phyloP scores from a whole-genome alignment of 2,113 vertebrate genomes.

The Pseudorhombus dupliciocellatus region DNA sequence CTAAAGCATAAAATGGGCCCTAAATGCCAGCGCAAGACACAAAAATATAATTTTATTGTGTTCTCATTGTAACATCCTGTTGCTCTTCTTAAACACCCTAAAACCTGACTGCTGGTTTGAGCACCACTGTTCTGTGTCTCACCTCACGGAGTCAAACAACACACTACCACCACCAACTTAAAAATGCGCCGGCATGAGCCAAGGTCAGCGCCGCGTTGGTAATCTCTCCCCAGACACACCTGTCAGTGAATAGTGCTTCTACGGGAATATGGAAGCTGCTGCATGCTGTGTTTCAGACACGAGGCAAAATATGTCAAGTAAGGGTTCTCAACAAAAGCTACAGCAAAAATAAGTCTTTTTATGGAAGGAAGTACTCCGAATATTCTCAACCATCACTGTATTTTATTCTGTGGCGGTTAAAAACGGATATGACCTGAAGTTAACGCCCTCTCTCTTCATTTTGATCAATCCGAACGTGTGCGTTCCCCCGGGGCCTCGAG shows the following conservation, averaged over 20 bases:
- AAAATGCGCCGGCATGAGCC: slow-evolving; percentile 45
- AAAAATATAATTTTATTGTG: not conserved
- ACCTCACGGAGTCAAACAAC: slow-evolving; percentile 31
- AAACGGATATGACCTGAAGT: slow-evolving; percentile 3
- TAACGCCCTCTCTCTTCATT: slow-evolving; percentile 24
- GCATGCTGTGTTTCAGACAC: not conserved
- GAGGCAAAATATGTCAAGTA: not conserved
- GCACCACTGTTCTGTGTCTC: not conserved
- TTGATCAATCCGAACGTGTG: slow-evolving; percentile 25
- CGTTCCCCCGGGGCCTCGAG: slow-evolving; percentile 31
- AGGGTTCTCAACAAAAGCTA: not conserved
- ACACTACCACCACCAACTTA: slow-evolving; percentile 23
- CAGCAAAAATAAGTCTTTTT: not conserved
- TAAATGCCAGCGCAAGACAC: not conserved
- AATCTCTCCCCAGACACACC: slow-evolving; percentile 2
- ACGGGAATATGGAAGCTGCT: not conserved
- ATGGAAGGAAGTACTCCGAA: not conserved
- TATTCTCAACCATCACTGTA: slow-evolving; percentile 10
- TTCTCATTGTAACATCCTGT: not conserved
- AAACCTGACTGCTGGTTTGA: not conserved
- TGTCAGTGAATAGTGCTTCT: not conserved
- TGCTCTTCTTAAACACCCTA: not conserved
- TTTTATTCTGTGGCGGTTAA: slow-evolving; percentile 8
- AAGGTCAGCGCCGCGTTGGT: slow-evolving; percentile 31
- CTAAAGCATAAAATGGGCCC: not conserved